phyloP scores from a whole-genome alignment of 2,113 vertebrate genomes.

The Archilochus colubris region DNA sequence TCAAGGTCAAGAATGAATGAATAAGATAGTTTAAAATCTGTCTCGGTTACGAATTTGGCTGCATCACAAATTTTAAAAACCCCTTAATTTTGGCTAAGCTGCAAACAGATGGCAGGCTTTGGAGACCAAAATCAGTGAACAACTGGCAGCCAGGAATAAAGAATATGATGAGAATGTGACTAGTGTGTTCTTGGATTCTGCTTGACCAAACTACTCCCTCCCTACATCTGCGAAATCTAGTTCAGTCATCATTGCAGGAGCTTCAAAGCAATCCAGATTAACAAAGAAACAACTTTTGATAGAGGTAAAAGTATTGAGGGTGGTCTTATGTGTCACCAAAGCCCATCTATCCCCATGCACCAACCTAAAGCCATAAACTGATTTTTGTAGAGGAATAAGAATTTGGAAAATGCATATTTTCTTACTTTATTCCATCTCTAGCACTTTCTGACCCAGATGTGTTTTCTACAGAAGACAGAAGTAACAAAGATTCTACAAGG shows the following conservation, averaged over 20 bases:
- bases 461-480: neutral
- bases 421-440: neutral
- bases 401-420: neutral
- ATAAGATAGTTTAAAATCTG: neutral
- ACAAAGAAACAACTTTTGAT: neutral
- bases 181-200: neutral
- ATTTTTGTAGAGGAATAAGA: neutral
- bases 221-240: neutral
- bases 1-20: neutral
- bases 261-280: neutral
- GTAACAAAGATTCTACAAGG: neutral
- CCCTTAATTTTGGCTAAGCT: neutral
- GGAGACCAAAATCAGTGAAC: neutral
- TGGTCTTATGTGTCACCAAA: neutral
- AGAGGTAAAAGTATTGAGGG: neutral
- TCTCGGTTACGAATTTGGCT: neutral
- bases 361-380: neutral
- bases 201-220: neutral
- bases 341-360: neutral
- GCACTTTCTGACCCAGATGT: neutral
- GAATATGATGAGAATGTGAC: neutral
- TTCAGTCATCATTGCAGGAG: fast-evolving
- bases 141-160: neutral
- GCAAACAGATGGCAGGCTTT: neutral
- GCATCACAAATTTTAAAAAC: neutral